Conservation (phyloP, 1,140 invertebrate genomes). For the Tribolium madens region DNA sequence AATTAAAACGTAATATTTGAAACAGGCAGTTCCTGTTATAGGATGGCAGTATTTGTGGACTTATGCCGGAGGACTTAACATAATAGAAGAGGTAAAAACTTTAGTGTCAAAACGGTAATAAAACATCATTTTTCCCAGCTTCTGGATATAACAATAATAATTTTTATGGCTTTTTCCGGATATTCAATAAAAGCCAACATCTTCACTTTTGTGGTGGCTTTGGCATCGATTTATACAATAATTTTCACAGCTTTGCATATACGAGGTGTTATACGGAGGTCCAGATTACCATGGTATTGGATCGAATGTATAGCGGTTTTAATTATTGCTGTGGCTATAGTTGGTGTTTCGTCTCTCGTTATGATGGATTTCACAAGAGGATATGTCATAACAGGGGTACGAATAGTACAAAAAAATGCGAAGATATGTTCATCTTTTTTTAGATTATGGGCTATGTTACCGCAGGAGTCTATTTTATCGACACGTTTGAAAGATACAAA, state of each 20-base stretch:
- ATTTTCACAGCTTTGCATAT: conserved; percentile 24
- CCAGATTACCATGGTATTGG: conserved; percentile 32
- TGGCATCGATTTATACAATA: neutral
- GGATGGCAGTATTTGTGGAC: conserved; percentile 12
- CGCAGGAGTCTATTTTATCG: conserved; percentile 18
- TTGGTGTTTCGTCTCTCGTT: conserved; percentile 16
- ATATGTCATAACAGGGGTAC: conserved; percentile 36
- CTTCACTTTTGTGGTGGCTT: neutral
- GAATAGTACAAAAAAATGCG: neutral
- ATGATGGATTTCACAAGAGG: conserved; percentile 35
- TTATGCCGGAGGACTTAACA: conserved; percentile 22
- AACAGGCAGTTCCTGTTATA: neutral
- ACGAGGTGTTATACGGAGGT: conserved; percentile 10
- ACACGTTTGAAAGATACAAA: conserved; percentile 32
- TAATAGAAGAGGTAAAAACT: conserved; percentile 20
- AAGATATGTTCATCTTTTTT: neutral
- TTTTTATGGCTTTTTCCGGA: conserved; percentile 13
- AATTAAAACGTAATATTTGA: neutral
- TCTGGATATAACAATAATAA: conserved; percentile 13
- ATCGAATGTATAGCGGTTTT: conserved; percentile 38
- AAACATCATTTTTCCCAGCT: conserved; percentile 1
- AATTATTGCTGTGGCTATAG: conserved; percentile 5
- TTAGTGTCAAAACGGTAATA: neutral
- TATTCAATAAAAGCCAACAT: neutral
- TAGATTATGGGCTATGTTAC: conserved; percentile 11